Percentiles rank a stretch among this genome's conserved stretches.
Evolutionary conservation across 2,888 invertebrate species (phyloP).

Genomic region (Cerastis leucographa): DNA sequence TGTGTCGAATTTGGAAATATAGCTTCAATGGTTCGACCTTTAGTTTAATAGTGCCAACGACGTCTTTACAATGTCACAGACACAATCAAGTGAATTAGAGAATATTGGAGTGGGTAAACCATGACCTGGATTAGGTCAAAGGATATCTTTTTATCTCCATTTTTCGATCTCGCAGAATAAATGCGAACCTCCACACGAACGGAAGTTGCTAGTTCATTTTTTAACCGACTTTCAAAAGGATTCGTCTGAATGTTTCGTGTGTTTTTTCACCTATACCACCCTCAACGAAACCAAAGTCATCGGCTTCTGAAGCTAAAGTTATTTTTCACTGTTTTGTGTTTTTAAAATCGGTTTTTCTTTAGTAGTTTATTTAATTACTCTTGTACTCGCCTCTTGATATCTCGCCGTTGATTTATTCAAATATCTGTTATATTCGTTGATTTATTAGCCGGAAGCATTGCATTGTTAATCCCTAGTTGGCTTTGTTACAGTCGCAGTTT

Average conservation of each 20-base stretch:
- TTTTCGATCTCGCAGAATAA: neutral
- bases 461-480: neutral
- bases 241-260: no score
- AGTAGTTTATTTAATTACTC: neutral
- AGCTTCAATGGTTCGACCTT: neutral
- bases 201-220: neutral
- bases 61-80: neutral
- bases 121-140: neutral
- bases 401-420: neutral
- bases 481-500: neutral
- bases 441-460: neutral
- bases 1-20: conserved; percentile 1
- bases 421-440: no score
- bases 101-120: no score
- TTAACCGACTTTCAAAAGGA: no score
- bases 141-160: neutral
- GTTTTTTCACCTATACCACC: no score
- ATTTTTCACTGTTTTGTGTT: no score
- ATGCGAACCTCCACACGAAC: neutral
- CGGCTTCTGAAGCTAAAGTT: no score
- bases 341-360: neutral
- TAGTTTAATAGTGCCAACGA: neutral
- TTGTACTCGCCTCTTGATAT: neutral
- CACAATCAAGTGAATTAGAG: neutral
- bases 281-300: no score